Conservation (phyloP, 2,113 vertebrate species). For the Takifugu bimaculatus region DNA sequence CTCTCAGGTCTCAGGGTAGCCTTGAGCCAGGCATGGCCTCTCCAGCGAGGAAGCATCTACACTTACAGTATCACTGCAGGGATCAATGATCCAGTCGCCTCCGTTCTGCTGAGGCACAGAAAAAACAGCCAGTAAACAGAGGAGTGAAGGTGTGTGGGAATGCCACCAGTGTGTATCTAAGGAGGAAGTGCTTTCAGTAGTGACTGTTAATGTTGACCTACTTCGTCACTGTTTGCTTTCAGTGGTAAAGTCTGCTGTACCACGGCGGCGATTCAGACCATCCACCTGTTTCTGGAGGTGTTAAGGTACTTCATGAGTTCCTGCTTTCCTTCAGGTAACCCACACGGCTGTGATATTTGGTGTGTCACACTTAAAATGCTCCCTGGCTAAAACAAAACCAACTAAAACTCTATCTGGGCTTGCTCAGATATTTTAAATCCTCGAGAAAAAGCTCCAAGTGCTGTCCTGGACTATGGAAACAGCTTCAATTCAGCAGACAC, state of each 20-base stretch:
- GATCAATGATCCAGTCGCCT: conserved; percentile 69
- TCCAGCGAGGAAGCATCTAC: conserved; percentile 45
- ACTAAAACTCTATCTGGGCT: not conserved
- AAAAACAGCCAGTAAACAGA: conserved; percentile 43
- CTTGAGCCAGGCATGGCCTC: conserved; percentile 27
- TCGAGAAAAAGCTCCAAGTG: conserved; percentile 12
- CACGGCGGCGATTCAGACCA: not conserved
- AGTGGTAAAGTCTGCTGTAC: not conserved
- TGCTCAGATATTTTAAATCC: not conserved
- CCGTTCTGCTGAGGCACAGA: conserved; percentile 66
- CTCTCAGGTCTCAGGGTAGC: not conserved
- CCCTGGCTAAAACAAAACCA: too few species aligned
- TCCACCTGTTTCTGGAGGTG: not conserved
- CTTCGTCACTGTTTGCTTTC: conserved; percentile 25
- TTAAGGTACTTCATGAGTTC: not conserved
- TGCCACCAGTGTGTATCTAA: conserved; percentile 3
- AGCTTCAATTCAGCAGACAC: conserved; percentile 31
- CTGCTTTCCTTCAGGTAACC: not conserved
- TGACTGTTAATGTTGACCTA: conserved; percentile 30
- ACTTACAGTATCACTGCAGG: conserved; percentile 36
- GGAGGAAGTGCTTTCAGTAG: conserved; percentile 38
- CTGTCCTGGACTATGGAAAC: conserved; percentile 24
- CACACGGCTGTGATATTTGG: not conserved
- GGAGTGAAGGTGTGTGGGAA: conserved; percentile 15
- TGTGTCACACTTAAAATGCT: too few species aligned